Evolutionary conservation across 1,140 invertebrate species (phyloP).

Genomic region (Oryctes rhinoceros): DNA sequence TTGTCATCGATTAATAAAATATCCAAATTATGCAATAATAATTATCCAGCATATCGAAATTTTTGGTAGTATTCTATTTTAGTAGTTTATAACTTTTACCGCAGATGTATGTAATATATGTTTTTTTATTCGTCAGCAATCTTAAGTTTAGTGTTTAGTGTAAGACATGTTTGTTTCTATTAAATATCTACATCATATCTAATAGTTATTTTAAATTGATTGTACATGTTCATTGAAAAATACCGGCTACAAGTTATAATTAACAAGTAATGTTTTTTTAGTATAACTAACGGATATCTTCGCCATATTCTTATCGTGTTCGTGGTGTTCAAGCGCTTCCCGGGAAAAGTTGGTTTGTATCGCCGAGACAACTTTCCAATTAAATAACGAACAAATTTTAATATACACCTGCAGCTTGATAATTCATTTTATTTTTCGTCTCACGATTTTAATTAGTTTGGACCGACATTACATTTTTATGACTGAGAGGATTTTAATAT

Average conservation of each 20-base stretch:
- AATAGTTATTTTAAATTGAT: neutral
- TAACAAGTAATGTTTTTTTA: neutral
- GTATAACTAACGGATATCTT: neutral
- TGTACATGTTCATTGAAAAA: neutral
- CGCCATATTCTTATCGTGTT: neutral
- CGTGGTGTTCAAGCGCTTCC: neutral
- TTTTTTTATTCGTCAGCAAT: no score
- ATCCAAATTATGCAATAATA: no score
- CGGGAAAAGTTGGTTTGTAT: neutral
- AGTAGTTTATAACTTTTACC: no score
- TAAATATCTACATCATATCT: neutral
- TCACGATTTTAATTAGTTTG: neutral
- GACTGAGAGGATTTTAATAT: conserved; percentile 21
- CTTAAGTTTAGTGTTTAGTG: no score
- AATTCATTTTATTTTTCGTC: neutral
- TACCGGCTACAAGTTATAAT: neutral
- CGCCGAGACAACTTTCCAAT: neutral
- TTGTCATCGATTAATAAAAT: no score
- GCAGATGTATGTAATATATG: no score
- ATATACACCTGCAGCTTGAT: conserved; percentile 7
- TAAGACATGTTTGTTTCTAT: no score
- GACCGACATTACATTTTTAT: neutral
- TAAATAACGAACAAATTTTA: neutral
- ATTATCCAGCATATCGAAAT: no score
- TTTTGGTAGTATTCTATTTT: no score